Conservation (phyloP, 2,888 invertebrate species). For the Cephus runcator region DNA sequence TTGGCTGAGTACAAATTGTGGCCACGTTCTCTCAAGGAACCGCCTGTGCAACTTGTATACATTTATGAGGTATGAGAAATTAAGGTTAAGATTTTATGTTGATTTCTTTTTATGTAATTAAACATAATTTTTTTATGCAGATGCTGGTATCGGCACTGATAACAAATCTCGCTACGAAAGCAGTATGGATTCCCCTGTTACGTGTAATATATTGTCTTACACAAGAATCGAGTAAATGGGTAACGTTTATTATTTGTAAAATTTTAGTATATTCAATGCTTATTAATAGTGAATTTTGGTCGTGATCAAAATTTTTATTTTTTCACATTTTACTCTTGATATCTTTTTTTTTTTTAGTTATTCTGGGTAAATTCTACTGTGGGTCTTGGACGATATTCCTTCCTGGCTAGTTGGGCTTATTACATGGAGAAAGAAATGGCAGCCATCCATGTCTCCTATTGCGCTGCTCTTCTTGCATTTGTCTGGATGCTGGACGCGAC, state of each 20-base stretch:
- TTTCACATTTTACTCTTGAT: constrained; percentile 2
- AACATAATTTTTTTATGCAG: constrained; percentile 30
- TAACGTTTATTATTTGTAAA: constrained; percentile 24
- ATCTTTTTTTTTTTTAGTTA: constrained; percentile 33
- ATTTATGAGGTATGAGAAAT: constrained; percentile 53
- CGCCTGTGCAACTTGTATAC: constrained; percentile 55
- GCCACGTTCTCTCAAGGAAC: constrained; percentile 60
- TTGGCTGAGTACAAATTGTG: constrained; percentile 61
- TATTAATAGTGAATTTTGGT: background rate
- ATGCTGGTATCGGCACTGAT: constrained; percentile 59
- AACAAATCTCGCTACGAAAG: constrained; percentile 53
- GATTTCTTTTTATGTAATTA: background rate
- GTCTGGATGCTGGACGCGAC: constrained; percentile 64
- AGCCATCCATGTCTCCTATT: constrained; percentile 49
- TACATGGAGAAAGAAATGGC: constrained; percentile 52
- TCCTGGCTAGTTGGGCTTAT: constrained; percentile 39
- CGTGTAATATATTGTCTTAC: constrained; percentile 52
- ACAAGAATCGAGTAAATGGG: constrained; percentile 57
- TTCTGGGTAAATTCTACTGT: constrained; percentile 45
- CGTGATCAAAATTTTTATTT: background rate
- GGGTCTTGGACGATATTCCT: constrained; percentile 42
- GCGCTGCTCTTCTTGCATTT: constrained; percentile 55
- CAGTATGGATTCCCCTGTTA: constrained; percentile 59
- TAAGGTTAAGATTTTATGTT: background rate
- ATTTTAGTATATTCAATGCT: background rate